A percentile compares a stretch with the other conserved stretches of the same genome.
Conservation (phyloP, 1,140 invertebrate genomes). For the Drosophila willistoni region DNA sequence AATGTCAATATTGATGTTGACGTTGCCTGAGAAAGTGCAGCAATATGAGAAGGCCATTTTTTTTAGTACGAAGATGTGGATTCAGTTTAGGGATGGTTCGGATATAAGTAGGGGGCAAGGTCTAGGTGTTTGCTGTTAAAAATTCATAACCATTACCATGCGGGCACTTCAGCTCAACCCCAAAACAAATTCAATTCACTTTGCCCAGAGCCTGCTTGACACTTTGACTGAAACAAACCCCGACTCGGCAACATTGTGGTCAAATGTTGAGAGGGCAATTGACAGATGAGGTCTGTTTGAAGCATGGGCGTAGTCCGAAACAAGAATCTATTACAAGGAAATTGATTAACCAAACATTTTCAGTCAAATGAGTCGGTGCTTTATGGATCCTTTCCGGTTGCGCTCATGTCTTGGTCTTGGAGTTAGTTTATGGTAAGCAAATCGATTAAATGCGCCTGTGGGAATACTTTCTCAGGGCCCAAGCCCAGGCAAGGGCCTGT, state of each 20-base stretch:
- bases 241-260: constrained; percentile 37
- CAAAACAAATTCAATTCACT: constrained; percentile 69
- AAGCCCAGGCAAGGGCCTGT: not conserved
- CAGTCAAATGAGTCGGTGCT: too few species aligned
- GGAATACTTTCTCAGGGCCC: constrained; percentile 45
- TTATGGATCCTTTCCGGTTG: not conserved
- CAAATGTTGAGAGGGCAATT: constrained; percentile 56
- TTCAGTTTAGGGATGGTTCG: constrained; percentile 16
- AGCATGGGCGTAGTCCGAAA: not conserved
- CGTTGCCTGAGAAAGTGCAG: constrained; percentile 74
- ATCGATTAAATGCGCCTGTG: constrained; percentile 64
- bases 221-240: not conserved
- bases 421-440: constrained; percentile 13
- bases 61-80: not conserved
- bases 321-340: too few species aligned
- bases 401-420: not conserved
- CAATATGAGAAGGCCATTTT: constrained; percentile 30
- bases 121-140: constrained; percentile 58
- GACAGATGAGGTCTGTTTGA: constrained; percentile 8
- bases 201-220: constrained; percentile 31
- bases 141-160: constrained; percentile 61
- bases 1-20: constrained; percentile 76
- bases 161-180: constrained; percentile 47
- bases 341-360: too few species aligned
- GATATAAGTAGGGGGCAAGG: constrained; percentile 26